Conservation (phyloP, 2,888 invertebrate genomes). For the Parapristionchus giblindavisi region DNA sequence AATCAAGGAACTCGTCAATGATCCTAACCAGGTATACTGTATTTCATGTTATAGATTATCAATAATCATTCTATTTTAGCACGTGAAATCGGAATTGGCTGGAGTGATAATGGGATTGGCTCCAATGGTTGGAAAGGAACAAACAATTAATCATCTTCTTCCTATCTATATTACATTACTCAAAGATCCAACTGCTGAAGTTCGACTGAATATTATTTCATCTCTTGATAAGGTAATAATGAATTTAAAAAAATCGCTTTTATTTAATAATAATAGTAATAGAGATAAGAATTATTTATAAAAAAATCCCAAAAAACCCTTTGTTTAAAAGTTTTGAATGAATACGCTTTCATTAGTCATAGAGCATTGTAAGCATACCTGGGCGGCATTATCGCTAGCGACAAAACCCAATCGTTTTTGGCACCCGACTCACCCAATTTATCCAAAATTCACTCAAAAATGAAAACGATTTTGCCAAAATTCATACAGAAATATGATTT, state of each 20-base stretch:
- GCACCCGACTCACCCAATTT: too few relatives aligned
- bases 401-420: too few relatives aligned
- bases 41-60: not conserved
- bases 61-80: slow-evolving; percentile 70
- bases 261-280: not conserved
- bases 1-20: slow-evolving; percentile 94
- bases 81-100: slow-evolving; percentile 97
- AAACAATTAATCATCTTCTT: slow-evolving; percentile 81
- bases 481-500: too few relatives aligned
- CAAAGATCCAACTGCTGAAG: slow-evolving; percentile 98
- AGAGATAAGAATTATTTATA: too few relatives aligned
- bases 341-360: too few relatives aligned
- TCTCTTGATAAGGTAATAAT: slow-evolving; percentile 92
- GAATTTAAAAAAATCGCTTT: not conserved
- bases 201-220: slow-evolving; percentile 96
- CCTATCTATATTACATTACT: slow-evolving; percentile 94
- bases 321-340: too few relatives aligned
- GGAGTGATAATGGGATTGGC: slow-evolving; percentile 99
- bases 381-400: too few relatives aligned
- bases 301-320: too few relatives aligned
- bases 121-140: slow-evolving; percentile 91
- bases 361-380: too few relatives aligned
- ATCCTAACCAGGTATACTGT: slow-evolving; percentile 82
- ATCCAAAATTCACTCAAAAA: too few relatives aligned
- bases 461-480: too few relatives aligned